Percentiles rank a stretch among this genome's conserved stretches.
Evolutionary conservation across 1,140 invertebrate genomes (phyloP).

Genomic region (Potamilus streckersoni): DNA sequence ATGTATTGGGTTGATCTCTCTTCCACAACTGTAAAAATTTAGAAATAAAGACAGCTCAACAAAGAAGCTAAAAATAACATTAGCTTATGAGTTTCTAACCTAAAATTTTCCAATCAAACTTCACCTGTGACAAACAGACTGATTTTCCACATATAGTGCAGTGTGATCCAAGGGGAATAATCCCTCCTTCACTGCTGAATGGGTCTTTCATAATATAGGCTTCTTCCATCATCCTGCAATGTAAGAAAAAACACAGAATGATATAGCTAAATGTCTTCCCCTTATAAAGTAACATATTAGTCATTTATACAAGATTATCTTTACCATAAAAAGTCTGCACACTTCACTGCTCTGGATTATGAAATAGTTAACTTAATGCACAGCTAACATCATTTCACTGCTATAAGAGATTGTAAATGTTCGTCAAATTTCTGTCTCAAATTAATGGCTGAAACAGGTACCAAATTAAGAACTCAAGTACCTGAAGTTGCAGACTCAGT

Average conservation of each 20-base stretch:
- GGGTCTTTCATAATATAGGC: conserved; percentile 87
- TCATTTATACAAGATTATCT: no score
- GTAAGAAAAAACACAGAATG: conserved; percentile 16
- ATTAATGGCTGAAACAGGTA: no score
- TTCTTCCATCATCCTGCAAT: conserved; percentile 73
- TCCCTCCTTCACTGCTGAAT: conserved; percentile 76
- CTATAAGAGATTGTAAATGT: no score
- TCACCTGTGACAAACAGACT: conserved; percentile 72
- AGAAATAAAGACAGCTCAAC: neutral
- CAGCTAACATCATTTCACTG: no score
- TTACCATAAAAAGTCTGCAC: no score
- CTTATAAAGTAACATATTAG: no score
- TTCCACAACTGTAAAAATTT: neutral
- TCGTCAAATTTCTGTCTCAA: no score
- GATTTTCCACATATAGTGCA: conserved; percentile 77
- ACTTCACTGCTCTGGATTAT: no score
- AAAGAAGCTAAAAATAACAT: neutral
- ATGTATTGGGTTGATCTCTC: no score
- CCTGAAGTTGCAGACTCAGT: no score
- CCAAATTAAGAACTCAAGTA: no score
- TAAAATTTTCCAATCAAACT: neutral
- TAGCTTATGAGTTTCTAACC: neutral
- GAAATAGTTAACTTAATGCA: no score
- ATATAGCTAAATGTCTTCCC: neutral
- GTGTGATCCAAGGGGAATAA: conserved; percentile 80